phyloP scores from a whole-genome alignment of 1,140 invertebrate genomes.

The Centruroides sculpturatus region DNA sequence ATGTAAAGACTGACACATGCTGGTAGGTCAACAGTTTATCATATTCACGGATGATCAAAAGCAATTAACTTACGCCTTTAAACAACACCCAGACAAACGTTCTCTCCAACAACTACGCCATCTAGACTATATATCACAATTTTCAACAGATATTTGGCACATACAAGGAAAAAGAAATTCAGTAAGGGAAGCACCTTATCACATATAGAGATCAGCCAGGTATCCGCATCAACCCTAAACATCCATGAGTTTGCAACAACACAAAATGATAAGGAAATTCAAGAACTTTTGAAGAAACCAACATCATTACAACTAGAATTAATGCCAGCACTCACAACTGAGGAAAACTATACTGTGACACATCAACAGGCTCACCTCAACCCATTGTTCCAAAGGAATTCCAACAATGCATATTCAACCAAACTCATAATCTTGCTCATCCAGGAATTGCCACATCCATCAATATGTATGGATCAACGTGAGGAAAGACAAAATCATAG shows the following conservation, averaged over 20 bases:
- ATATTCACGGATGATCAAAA: constrained; percentile 23
- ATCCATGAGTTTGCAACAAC: not conserved
- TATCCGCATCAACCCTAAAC: not conserved
- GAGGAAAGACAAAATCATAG: too few species aligned
- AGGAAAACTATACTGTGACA: not conserved
- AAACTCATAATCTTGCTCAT: too few species aligned
- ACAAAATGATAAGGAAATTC: not conserved
- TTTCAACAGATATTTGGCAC: constrained; percentile 25
- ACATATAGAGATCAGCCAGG: not conserved
- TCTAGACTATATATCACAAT: constrained; percentile 28
- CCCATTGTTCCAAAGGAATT: too few species aligned
- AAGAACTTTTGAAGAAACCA: not conserved
- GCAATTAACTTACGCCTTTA: constrained; percentile 20
- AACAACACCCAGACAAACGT: constrained; percentile 9
- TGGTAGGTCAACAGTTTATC: constrained; percentile 22
- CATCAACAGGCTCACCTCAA: not conserved
- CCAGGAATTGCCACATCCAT: too few species aligned
- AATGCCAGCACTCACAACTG: not conserved
- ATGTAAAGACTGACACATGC: constrained; percentile 21
- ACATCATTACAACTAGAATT: not conserved
- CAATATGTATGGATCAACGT: too few species aligned
- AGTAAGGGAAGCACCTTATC: constrained; percentile 4
- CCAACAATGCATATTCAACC: too few species aligned
- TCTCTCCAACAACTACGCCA: constrained; percentile 19
- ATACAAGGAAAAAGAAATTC: constrained; percentile 25